phyloP scores from a whole-genome alignment of 2,888 invertebrate genomes.

The Phaonia tiefii region DNA sequence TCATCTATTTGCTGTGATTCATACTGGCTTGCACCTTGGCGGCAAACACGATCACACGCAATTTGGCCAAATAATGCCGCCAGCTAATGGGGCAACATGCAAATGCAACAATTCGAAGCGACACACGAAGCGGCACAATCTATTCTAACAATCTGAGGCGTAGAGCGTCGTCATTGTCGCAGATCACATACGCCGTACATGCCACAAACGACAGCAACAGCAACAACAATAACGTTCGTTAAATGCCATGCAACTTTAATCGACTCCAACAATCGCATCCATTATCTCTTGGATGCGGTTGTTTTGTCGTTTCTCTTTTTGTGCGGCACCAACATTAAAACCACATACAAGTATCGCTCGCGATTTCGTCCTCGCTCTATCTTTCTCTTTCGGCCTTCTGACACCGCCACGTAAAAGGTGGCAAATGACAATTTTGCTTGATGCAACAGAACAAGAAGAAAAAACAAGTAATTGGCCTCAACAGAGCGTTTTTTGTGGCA shows the following conservation, averaged over 20 bases:
- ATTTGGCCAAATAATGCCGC: constrained; percentile 41
- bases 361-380: neutral
- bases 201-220: neutral
- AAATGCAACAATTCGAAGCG: constrained; percentile 9
- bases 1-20: neutral
- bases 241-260: constrained; percentile 41
- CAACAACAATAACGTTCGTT: constrained; percentile 19
- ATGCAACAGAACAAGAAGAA: constrained; percentile 10
- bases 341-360: constrained; percentile 4
- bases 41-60: constrained; percentile 54
- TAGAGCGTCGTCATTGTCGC: constrained; percentile 1
- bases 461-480: constrained; percentile 23
- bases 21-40: constrained; percentile 35
- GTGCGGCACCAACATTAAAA: constrained; percentile 1
- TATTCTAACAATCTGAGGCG: constrained; percentile 37
- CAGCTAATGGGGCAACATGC: constrained; percentile 21
- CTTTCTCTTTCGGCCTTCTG: neutral
- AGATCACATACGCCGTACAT: constrained; percentile 19
- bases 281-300: constrained; percentile 24
- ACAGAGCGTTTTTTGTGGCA: constrained; percentile 10
- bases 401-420: constrained; percentile 43
- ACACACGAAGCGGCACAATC: constrained; percentile 27
- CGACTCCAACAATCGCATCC: constrained; percentile 29
- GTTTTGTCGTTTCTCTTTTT: neutral
- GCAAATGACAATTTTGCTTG: constrained; percentile 50